Evolutionary conservation across 2,797 vertebrate species (phyloP).

Genomic region (Coilia nasus): DNA sequence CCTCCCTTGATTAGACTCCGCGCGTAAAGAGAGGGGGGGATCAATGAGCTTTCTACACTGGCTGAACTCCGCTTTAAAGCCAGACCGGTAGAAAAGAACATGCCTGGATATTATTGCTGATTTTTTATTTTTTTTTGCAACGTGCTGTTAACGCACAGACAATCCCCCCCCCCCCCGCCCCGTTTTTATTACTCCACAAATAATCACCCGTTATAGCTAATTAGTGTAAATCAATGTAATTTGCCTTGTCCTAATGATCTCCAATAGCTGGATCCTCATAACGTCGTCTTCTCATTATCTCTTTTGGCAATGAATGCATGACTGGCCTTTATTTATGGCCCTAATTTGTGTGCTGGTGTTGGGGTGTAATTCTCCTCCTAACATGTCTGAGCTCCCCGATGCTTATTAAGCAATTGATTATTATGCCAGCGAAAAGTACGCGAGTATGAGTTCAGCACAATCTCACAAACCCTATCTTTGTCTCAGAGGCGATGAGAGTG

Average conservation of each 20-base stretch:
- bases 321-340: neutral
- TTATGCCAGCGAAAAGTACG: neutral
- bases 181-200: conserved; percentile 13
- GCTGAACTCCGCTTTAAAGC: conserved; percentile 30
- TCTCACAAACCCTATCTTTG: no score
- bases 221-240: conserved; percentile 28
- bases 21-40: conserved; percentile 23
- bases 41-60: conserved; percentile 36
- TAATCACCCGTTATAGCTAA: conserved; percentile 21
- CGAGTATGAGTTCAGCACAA: neutral
- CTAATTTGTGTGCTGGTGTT: conserved; percentile 13
- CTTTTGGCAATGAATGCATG: conserved; percentile 13
- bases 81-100: conserved; percentile 20
- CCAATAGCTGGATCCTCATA: conserved; percentile 25
- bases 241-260: conserved; percentile 20
- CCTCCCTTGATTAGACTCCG: conserved; percentile 30
- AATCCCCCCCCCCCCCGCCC: neutral
- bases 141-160: neutral
- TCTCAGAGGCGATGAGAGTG: neutral
- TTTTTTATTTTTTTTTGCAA: neutral
- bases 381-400: conserved; percentile 2
- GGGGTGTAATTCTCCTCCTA: neutral
- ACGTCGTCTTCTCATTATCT: conserved; percentile 21
- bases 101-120: neutral
- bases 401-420: conserved; percentile 42